A percentile compares a stretch with the other conserved stretches of the same genome.
phyloP scores from a whole-genome alignment of 2,113 vertebrate species.

The Synchiropus splendidus region DNA sequence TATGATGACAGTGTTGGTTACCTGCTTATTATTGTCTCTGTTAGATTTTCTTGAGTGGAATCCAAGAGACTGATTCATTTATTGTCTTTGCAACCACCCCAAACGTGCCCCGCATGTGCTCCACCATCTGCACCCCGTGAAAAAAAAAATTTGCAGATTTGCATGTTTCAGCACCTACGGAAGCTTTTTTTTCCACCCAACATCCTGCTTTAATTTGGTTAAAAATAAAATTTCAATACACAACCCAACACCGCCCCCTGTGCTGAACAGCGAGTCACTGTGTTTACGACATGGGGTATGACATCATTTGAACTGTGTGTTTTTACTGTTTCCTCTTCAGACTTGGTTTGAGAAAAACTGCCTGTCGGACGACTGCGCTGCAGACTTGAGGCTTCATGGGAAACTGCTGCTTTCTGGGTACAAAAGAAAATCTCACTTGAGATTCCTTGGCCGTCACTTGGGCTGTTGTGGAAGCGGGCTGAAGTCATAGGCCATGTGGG shows the following conservation, averaged over 20 bases:
- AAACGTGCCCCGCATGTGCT: conserved; percentile 46
- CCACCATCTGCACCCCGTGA: conserved; percentile 25
- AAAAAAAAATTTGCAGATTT: conserved; percentile 15
- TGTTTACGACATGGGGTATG: conserved; percentile 16
- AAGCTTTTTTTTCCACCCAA: conserved; percentile 17
- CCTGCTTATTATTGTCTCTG: conserved; percentile 36
- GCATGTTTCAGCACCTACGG: conserved; percentile 32
- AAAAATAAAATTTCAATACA: conserved; percentile 5
- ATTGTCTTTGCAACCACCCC: conserved; percentile 55
- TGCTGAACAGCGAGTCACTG: conserved; percentile 19
- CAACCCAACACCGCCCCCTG: conserved; percentile 57
- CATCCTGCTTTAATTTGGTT: conserved; percentile 9
- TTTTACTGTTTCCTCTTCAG: conserved; percentile 61
- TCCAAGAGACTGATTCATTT: conserved; percentile 52
- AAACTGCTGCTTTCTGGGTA: conserved; percentile 86
- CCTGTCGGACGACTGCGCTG: conserved; percentile 89
- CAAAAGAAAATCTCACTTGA: conserved; percentile 29
- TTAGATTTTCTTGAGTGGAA: conserved; percentile 52
- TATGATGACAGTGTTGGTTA: conserved; percentile 44
- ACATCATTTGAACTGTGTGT: conserved; percentile 44
- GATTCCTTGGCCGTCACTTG: conserved; percentile 10
- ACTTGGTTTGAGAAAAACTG: conserved; percentile 98
- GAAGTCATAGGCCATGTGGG: conserved; percentile 53
- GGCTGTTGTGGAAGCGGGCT: conserved; percentile 30
- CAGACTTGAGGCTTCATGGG: conserved; percentile 84